Base-by-base conservation (phyloP, 1,140 invertebrate genomes). In the Eubasilissa regina region DNA sequence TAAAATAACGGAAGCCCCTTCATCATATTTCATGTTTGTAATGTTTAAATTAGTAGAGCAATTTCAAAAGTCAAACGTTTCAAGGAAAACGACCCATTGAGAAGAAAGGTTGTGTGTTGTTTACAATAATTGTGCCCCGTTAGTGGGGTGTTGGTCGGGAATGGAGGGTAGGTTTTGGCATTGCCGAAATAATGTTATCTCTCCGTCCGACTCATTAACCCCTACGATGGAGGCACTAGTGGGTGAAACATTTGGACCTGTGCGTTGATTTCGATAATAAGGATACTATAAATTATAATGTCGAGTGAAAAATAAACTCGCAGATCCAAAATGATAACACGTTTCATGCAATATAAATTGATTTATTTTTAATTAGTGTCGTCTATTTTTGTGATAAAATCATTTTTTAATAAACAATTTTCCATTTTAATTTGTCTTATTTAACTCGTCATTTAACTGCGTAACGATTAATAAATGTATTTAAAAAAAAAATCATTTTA, bases 91-190 rank as follows among this genome's bases (percentile, higher is more conserved):
- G 47, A 55, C 47, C 51, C 68, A 51, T 73, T 43, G 68, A 10
- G 68, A 43, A 73, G 51, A 55, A 73, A 73, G 68, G 47, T 73
- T 73, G 47, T 73, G 48, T 55, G 68, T 73, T 73, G 68, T 73
- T 73, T 73, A 73, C 68, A 73, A 73, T 73, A 73, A 73, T 73
- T 73, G 68, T 73, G 21, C n/a, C 35, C 68, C 68, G 68, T 73
- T 73, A 73, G 68, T 73, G 51, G 68, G 68, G 68, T 73, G 68
- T 51, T 51, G 19, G 47, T 73, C 15, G 68, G 25, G 68, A 73
- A 55, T 25, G 13, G 47, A 21, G 68, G 25, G 68, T 12, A 53
- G 68, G 51, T 51, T 73, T 73, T 55, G 68, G 68, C 68, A 73
- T 25, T 73, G 47, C 68, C 68, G 53, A 68, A 73, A 73, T 73